These are phyloP conservation scores for Ectemnius lituratus DNA, from an alignment of 2,888 invertebrate species.

Conservation along the genomic window DNA sequence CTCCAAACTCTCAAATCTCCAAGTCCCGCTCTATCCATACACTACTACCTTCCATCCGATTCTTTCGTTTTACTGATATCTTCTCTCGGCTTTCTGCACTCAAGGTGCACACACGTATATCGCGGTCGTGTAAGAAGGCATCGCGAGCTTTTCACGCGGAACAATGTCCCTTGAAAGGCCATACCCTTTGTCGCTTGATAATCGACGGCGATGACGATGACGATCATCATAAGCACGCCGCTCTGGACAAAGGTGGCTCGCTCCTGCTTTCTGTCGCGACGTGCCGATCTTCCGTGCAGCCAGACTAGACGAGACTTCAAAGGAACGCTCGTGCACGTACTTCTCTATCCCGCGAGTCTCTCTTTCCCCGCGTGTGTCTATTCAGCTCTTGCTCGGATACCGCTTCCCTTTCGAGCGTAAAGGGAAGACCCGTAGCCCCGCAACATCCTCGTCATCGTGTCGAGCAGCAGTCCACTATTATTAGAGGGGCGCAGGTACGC, in stretches of 20 bases:
- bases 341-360: conserved; percentile 4
- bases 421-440: background rate
- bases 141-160: background rate
- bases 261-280: conserved; percentile 9
- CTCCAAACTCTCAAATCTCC: background rate
- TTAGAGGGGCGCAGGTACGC: conserved; percentile 3
- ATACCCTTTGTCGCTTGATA: background rate
- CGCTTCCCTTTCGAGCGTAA: background rate
- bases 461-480: background rate
- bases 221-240: background rate
- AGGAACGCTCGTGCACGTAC: conserved; percentile 5
- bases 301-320: conserved; percentile 5
- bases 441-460: conserved; percentile 8
- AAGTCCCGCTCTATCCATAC: background rate
- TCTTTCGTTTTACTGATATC: background rate
- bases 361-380: background rate
- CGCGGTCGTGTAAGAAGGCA: too few relatives aligned
- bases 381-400: background rate
- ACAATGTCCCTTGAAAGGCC: conserved; percentile 4
- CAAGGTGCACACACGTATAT: background rate
- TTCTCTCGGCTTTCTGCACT: background rate
- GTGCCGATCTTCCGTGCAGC: conserved; percentile 2
- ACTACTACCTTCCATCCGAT: background rate
- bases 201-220: conserved; percentile 6
- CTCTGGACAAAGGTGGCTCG: conserved; percentile 4